phyloP scores from a whole-genome alignment of 2,113 vertebrate genomes.

The Stigmatopora argus region DNA sequence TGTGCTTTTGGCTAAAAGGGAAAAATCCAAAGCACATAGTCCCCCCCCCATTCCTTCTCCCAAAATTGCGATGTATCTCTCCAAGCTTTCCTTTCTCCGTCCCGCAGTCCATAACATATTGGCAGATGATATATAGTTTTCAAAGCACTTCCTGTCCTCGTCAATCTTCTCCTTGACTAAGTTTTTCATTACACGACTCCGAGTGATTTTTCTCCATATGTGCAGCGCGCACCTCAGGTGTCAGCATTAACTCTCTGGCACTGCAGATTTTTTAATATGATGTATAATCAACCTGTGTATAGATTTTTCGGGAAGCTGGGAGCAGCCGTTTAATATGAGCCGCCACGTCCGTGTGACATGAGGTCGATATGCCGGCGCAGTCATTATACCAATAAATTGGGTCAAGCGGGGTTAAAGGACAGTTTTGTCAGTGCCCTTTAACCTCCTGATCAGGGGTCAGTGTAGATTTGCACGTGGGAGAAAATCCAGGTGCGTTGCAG shows the following conservation, averaged over 20 bases:
- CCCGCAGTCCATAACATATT: slow-evolving; percentile 9
- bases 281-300: slow-evolving; percentile 42
- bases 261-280: slow-evolving; percentile 25
- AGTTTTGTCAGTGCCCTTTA: slow-evolving; percentile 45
- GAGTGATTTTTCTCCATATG: slow-evolving; percentile 37
- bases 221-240: slow-evolving; percentile 29
- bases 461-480: slow-evolving; percentile 32
- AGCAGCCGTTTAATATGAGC: slow-evolving; percentile 44
- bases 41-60: slow-evolving; percentile 12
- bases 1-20: slow-evolving; percentile 48
- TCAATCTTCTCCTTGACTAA: slow-evolving; percentile 38
- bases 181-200: slow-evolving; percentile 27
- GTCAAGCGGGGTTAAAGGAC: slow-evolving; percentile 65
- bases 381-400: slow-evolving; percentile 65
- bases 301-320: slow-evolving; percentile 33
- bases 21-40: slow-evolving; percentile 37
- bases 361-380: slow-evolving; percentile 47
- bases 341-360: slow-evolving; percentile 41
- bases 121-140: slow-evolving; percentile 37
- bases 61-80: slow-evolving; percentile 5
- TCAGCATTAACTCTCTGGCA: slow-evolving; percentile 28
- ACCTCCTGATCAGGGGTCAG: slow-evolving; percentile 50
- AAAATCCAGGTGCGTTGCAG: slow-evolving; percentile 9
- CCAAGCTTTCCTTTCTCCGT: slow-evolving; percentile 17
- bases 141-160: slow-evolving; percentile 42